Evolutionary conservation across 2,797 vertebrate genomes (phyloP).

Genomic region (Sternotherus odoratus): DNA sequence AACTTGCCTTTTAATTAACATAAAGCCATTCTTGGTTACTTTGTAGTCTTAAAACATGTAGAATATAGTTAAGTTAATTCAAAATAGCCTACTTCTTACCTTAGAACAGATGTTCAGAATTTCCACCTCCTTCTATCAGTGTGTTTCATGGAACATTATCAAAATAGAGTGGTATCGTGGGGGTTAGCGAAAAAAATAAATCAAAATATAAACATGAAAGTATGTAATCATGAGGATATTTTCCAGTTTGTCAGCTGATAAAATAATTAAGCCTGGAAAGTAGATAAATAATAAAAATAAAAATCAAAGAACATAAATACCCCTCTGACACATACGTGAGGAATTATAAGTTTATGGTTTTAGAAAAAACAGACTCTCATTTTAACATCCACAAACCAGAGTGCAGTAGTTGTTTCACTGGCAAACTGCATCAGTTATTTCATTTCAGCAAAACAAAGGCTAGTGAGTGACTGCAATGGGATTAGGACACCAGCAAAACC

Average conservation of each 20-base stretch:
- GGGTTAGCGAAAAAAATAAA: constrained; percentile 67
- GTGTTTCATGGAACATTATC: constrained; percentile 72
- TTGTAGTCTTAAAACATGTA: no score
- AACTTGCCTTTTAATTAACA: no score
- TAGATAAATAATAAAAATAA: constrained; percentile 74
- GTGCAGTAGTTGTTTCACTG: background rate
- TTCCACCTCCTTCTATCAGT: constrained; percentile 45
- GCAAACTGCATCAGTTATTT: constrained; percentile 57
- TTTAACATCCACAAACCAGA: constrained; percentile 53
- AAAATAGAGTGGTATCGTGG: constrained; percentile 72
- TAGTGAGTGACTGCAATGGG: constrained; percentile 27
- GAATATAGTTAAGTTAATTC: no score
- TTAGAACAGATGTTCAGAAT: no score
- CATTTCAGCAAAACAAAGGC: constrained; percentile 43
- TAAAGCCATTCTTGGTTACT: no score
- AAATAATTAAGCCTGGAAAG: constrained; percentile 79
- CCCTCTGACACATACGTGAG: constrained; percentile 45
- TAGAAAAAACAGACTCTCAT: constrained; percentile 48
- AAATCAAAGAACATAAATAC: constrained; percentile 71
- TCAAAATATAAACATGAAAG: constrained; percentile 65
- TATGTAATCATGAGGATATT: constrained; percentile 73
- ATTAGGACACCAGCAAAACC: constrained; percentile 69
- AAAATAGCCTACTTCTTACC: no score
- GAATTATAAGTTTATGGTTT: constrained; percentile 56
- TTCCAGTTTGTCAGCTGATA: constrained; percentile 79